phyloP scores from a whole-genome alignment of 1,140 invertebrate genomes.

The Anagrus nilaparvatae region DNA sequence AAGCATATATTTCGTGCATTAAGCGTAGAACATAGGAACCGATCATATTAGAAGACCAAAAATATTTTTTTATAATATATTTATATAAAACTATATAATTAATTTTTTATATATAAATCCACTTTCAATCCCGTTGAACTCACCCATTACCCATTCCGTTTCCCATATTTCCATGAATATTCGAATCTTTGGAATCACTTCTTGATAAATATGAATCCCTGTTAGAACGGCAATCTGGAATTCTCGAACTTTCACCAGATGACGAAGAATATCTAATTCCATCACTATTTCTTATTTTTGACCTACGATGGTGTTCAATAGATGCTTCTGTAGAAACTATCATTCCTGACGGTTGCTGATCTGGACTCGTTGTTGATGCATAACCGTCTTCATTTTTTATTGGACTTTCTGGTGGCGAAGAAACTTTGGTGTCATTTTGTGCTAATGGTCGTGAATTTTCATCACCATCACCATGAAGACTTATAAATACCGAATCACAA shows the following conservation, averaged over 20 bases:
- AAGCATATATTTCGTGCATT: too few species aligned
- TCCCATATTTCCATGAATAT: conserved; percentile 14
- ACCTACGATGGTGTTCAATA: conserved; percentile 25
- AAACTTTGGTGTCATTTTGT: too few species aligned
- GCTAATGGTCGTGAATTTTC: too few species aligned
- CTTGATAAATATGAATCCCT: conserved; percentile 19
- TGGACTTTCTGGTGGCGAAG: conserved; percentile 29
- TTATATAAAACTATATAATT: too few species aligned
- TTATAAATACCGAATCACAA: too few species aligned
- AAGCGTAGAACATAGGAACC: too few species aligned
- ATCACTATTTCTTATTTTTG: conserved; percentile 9
- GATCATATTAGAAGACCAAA: too few species aligned
- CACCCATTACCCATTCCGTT: conserved; percentile 9
- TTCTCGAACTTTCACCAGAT: conserved; percentile 6
- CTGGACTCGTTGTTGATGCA: conserved; percentile 6
- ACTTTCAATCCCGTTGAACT: too few species aligned
- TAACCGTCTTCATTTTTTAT: conserved; percentile 20
- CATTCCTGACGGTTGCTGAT: conserved; percentile 15
- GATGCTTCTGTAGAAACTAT: conserved; percentile 33
- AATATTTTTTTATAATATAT: too few species aligned
- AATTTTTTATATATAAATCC: too few species aligned
- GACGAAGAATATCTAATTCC: conserved; percentile 10
- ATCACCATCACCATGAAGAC: conserved; percentile 28
- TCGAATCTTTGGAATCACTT: conserved; percentile 24
- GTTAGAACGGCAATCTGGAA: conserved; percentile 11